Conservation (phyloP, 2,113 vertebrate species). For the Acrocephalus arundinaceus region DNA sequence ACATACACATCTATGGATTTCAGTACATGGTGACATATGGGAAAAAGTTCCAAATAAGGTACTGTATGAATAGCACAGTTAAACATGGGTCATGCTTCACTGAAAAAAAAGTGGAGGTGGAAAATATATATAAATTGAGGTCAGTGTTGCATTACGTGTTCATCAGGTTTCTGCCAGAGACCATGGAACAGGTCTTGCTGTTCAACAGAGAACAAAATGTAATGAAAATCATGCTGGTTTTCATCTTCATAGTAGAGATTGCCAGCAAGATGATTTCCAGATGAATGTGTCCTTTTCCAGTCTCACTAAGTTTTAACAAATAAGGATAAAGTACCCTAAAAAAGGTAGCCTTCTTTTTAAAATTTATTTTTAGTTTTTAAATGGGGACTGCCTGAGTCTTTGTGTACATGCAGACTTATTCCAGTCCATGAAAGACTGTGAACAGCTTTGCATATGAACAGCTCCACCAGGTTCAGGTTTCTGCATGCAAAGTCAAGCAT, state of each 20-base stretch:
- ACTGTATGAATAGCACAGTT: not conserved
- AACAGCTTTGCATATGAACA: not conserved
- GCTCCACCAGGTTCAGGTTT: not conserved
- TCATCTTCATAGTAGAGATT: not conserved
- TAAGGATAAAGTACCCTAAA: not conserved
- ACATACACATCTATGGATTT: not conserved
- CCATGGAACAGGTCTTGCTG: not conserved
- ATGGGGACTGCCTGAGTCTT: not conserved
- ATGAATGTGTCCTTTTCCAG: not conserved
- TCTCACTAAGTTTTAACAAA: not conserved
- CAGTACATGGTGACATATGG: not conserved
- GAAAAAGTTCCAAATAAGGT: not conserved
- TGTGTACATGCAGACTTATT: not conserved
- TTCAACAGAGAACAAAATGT: not conserved
- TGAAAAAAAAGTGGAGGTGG: not conserved
- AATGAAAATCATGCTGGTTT: not conserved
- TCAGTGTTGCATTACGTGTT: not conserved
- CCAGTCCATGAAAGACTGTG: not conserved
- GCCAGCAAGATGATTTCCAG: not conserved
- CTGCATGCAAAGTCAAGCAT: not conserved
- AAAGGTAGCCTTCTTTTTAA: not conserved
- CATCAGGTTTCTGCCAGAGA: not conserved
- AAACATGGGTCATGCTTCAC: not conserved
- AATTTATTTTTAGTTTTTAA: not conserved
- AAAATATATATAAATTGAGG: not conserved